A percentile compares a stretch with the other conserved stretches of the same genome.
These are phyloP conservation scores for Carterocephalus palaemon DNA, from an alignment of 2,888 invertebrate species.

Conservation along the genomic window DNA sequence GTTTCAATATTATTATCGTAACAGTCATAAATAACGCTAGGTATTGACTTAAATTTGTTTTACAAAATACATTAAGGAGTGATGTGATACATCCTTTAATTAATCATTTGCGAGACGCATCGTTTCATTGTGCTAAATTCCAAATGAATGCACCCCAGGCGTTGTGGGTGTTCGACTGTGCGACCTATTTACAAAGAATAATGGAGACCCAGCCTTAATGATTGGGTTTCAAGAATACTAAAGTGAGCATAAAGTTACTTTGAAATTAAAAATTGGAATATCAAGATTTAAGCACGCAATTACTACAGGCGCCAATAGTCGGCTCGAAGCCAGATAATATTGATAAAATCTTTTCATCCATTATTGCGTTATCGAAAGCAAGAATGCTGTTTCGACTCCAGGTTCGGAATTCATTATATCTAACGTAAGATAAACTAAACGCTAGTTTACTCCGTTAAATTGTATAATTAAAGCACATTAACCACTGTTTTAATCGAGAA, in stretches of 20 bases:
- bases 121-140: conserved; percentile 21
- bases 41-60: conserved; percentile 9
- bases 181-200: conserved; percentile 24
- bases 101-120: conserved; percentile 25
- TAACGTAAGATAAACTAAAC: conserved; percentile 50
- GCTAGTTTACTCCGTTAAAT: conserved; percentile 5
- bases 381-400: conserved; percentile 62
- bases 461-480: conserved; percentile 5
- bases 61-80: conserved; percentile 14
- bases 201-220: conserved; percentile 24
- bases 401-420: conserved; percentile 72
- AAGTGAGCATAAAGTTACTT: conserved; percentile 6
- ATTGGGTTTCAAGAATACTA: conserved; percentile 19
- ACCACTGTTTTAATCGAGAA: neutral
- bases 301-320: conserved; percentile 29
- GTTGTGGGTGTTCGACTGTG: conserved; percentile 20
- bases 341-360: conserved; percentile 38
- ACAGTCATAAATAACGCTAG: neutral
- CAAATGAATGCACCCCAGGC: conserved; percentile 20
- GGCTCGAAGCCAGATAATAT: conserved; percentile 32
- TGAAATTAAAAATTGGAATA: conserved; percentile 12
- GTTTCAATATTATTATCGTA: no score
- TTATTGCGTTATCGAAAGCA: conserved; percentile 45
- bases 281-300: conserved; percentile 18
- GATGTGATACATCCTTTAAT: conserved; percentile 29